Base-by-base conservation (phyloP, 2,888 invertebrate genomes). In the Cephonodes hylas region DNA sequence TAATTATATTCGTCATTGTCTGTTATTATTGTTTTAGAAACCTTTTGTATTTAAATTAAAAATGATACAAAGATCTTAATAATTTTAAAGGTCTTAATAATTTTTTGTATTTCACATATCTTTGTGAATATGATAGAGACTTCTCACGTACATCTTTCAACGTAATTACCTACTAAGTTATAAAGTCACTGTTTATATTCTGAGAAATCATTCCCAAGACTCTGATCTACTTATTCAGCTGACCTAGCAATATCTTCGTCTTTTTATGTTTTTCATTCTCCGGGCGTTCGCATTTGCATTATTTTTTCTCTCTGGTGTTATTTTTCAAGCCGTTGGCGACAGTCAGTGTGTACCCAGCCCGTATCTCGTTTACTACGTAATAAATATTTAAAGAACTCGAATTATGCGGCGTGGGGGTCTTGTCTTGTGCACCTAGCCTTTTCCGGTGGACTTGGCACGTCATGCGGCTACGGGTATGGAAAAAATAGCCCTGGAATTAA, bases 361-460 rank as follows among this genome's bases (percentile, higher is more conserved):
- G 22, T 23, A 23, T 5, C 22, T 45, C 23, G 45, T 45, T 23
- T 27, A 53, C 25, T 18, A 27, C 53, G 27, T 18, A 53, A 53
- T 31, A 53, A 53, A 53, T 53, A 53, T 53, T 18, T 53, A 53
- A 53, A 53, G 31, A 53, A 53, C 53, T 31, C 53, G 53, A 53
- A 53, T 53, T 53, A 53, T 53, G 31, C 18, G 31, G 31, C 5
- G n/a, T n/a, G 53, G 18, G 18, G 53, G 53, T 53, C 53, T 53
- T 53, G 27, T 31, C 18, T 31, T 31, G 53, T 53, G 53, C 65
- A 67, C 64, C 68, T 75, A 72, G 73, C 64, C 66, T 74, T n/a
- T 73, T 75, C 69, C 74, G 69, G 70, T 69, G 70, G 67, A 76
- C 65, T 70, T 72, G 66, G 65, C 71, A 68, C 64, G 59, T 66